Evolutionary conservation across 1,140 invertebrate genomes (phyloP), one percentile per base, ranked within the genome.

Genomic region (roundworm (Caenorhabditis elegans)): DNA sequence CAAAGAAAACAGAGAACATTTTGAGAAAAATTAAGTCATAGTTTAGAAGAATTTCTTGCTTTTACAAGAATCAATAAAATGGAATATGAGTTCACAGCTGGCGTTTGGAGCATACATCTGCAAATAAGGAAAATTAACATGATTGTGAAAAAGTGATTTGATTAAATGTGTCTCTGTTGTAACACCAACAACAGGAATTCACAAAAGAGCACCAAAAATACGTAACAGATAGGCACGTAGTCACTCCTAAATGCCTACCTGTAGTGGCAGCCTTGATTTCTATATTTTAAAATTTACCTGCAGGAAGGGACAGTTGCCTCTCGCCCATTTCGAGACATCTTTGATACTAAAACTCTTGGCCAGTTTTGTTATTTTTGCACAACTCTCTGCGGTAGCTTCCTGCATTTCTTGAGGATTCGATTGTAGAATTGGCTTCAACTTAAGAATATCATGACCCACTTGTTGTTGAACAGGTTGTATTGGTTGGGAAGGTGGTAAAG

Each of bases 351-450:
- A 70, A 70, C 60, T 70, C 34, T 70, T 70, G 2, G 60, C 60
- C 19, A 70, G 10, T 22, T 39, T 70, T 39, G 34, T 70, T 3
- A 70, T 70, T 31, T 70, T 70, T 22, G 34, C 3, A 24, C 60
- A 70, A 39, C 60, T 70, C 22, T 70, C 60, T n/a, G 11, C 34
- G 3, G 60, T 70, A 2, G 60, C 60, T 13, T 17, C n/a, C 28
- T 70, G 60, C 60, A 70, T 70, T 39, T 70, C 60, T 39, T 70
- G 60, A 11, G 60, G 60, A 43, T 70, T 70, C 8, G 60, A 31
- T 70, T 70, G 60, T 8, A 70, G 34, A 70, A 70, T 70, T 22
- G 60, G 60, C 34, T 70, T 70, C 60, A 70, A 39, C 28, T 70
- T 70, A 2, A 70, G 19, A 15, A 70, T 34, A 10, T 70, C 60